Conservation (phyloP, 2,797 vertebrate species). For the Cynodonichthys magdalenae region DNA sequence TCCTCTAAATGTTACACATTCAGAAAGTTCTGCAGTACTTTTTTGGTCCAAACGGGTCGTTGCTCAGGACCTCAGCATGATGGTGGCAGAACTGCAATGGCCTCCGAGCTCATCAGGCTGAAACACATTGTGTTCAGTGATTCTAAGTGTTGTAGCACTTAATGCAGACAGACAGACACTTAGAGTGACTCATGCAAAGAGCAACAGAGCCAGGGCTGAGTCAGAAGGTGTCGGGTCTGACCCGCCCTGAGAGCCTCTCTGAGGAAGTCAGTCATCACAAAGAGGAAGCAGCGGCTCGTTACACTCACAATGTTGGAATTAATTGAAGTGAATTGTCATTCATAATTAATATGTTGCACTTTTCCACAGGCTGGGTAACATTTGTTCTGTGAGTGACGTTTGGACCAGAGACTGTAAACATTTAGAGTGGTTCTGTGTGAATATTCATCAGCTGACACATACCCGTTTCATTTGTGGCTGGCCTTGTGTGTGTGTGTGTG, state of each 20-base stretch:
- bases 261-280: slow-evolving; percentile 68
- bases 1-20: too few species aligned
- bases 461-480: too few species aligned
- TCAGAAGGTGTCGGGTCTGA: slow-evolving; percentile 60
- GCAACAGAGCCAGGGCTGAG: slow-evolving; percentile 41
- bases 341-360: slow-evolving; percentile 79
- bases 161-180: slow-evolving; percentile 52
- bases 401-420: slow-evolving; percentile 87
- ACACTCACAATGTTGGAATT: slow-evolving; percentile 83
- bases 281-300: slow-evolving; percentile 77
- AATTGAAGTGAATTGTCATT: slow-evolving; percentile 86
- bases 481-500: too few species aligned
- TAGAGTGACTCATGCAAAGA: slow-evolving; percentile 49
- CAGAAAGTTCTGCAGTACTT: too few species aligned
- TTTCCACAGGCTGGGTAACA: slow-evolving; percentile 77
- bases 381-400: slow-evolving; percentile 89
- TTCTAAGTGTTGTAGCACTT: slow-evolving; percentile 34
- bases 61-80: too few species aligned
- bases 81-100: too few species aligned
- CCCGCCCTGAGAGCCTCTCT: slow-evolving; percentile 47
- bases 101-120: not conserved
- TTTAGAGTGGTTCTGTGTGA: slow-evolving; percentile 81
- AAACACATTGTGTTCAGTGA: slow-evolving; percentile 34
- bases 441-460: slow-evolving; percentile 85
- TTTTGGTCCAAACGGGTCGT: too few species aligned